phyloP scores from a whole-genome alignment of 2,797 vertebrate genomes.

The Protonibea diacanthus region DNA sequence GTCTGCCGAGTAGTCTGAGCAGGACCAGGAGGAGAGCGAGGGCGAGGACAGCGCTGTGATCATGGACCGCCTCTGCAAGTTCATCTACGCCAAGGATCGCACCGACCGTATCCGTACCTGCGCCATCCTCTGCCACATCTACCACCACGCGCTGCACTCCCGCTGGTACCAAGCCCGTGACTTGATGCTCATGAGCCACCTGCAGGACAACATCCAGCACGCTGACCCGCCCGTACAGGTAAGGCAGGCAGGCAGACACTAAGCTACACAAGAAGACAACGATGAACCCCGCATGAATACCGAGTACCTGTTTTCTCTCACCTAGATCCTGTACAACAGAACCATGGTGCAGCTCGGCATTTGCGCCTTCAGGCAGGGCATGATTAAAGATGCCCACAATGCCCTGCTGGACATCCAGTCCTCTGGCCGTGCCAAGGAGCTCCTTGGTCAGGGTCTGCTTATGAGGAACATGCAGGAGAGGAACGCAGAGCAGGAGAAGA shows the following conservation, averaged over 20 bases:
- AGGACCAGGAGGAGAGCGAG: constrained; percentile 93
- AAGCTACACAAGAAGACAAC: background rate
- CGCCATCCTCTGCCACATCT: constrained; percentile 95
- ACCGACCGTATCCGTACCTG: constrained; percentile 95
- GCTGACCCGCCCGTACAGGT: constrained; percentile 95
- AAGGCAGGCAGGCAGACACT: background rate
- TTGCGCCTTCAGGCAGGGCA: constrained; percentile 93
- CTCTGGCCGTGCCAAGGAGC: constrained; percentile 93
- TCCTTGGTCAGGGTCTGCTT: constrained; percentile 92
- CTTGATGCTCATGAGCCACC: constrained; percentile 97
- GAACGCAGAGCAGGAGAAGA: constrained; percentile 96
- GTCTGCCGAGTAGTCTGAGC: constrained; percentile 85
- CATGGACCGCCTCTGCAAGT: constrained; percentile 94
- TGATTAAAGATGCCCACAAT: constrained; percentile 95
- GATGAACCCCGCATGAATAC: background rate
- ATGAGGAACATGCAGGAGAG: constrained; percentile 96
- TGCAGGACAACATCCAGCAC: constrained; percentile 96
- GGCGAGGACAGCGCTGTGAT: constrained; percentile 91
- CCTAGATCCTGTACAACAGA: constrained; percentile 93
- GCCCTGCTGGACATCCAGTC: constrained; percentile 95
- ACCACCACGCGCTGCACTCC: constrained; percentile 94
- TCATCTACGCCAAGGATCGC: constrained; percentile 93
- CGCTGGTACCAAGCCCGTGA: constrained; percentile 95
- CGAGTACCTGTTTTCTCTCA: background rate
- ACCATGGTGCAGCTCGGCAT: constrained; percentile 96